phyloP scores from a whole-genome alignment of 2,888 invertebrate species.

The Megalurothrips usitatus region DNA sequence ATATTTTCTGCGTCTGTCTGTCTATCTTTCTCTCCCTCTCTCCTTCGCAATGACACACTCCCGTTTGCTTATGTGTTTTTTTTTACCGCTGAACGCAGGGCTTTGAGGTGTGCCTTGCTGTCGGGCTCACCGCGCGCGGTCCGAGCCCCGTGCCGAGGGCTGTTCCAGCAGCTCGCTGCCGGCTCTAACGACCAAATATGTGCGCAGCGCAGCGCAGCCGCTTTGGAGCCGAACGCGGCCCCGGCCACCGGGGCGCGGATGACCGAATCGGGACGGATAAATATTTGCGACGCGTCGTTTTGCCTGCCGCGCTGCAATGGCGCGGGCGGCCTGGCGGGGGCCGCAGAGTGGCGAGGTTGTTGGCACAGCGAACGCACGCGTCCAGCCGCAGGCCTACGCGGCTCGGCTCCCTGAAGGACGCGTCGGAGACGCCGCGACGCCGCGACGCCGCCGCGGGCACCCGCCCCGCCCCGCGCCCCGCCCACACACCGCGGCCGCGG shows the following conservation, averaged over 20 bases:
- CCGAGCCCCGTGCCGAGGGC: too few species aligned
- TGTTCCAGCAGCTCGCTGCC: too few species aligned
- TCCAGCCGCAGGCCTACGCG: background rate
- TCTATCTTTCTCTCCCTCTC: too few species aligned
- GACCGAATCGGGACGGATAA: slow-evolving; percentile 1
- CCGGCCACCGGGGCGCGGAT: background rate
- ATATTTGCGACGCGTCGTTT: background rate
- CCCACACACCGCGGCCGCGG: too few species aligned
- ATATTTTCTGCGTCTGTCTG: too few species aligned
- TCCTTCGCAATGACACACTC: too few species aligned
- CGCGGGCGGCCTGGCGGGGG: background rate
- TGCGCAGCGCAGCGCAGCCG: background rate
- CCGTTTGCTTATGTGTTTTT: too few species aligned
- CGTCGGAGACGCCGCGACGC: background rate
- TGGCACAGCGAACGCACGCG: background rate
- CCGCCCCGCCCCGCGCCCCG: background rate
- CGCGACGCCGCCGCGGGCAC: background rate
- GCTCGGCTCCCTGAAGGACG: background rate
- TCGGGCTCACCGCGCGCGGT: too few species aligned
- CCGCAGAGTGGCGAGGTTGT: too few species aligned
- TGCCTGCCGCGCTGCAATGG: background rate
- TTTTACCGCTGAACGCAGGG: too few species aligned
- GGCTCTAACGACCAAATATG: slow-evolving; percentile 1
- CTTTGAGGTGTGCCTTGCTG: too few species aligned
- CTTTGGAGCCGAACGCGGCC: background rate